Evolutionary conservation across 2,113 vertebrate species (phyloP).

Genomic region (Tapirus terrestris): DNA sequence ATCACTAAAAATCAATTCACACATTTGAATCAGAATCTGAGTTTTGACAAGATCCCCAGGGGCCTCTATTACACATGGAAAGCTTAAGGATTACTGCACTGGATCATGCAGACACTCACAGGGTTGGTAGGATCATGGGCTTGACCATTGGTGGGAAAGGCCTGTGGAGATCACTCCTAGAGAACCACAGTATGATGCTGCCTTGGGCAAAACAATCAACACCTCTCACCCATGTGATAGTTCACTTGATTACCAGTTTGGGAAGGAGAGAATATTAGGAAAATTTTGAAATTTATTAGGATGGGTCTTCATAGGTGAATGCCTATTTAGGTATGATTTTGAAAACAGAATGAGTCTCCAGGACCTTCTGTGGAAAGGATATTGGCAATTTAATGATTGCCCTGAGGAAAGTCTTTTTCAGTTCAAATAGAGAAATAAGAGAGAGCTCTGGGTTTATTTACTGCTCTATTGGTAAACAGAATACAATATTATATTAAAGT

Average conservation of each 20-base stretch:
- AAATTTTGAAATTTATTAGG: neutral
- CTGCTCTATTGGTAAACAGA: neutral
- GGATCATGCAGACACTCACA: neutral
- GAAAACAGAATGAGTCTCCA: neutral
- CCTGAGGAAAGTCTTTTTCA: neutral
- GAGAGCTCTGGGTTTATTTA: neutral
- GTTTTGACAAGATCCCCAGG: neutral
- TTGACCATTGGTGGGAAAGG: neutral
- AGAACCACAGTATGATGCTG: neutral
- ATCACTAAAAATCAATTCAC: slow-evolving; percentile 4
- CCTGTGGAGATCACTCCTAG: neutral
- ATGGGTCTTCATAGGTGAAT: neutral
- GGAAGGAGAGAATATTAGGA: neutral
- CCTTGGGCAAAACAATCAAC: neutral
- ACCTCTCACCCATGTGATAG: neutral
- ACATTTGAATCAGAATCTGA: neutral
- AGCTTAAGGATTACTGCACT: neutral
- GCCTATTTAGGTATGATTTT: neutral
- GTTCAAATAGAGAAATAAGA: neutral
- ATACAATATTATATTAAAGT: neutral
- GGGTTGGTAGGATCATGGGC: neutral
- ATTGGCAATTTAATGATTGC: neutral
- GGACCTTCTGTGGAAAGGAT: neutral
- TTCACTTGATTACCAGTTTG: neutral
- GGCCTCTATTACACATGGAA: neutral